Evolutionary conservation across 2,888 invertebrate genomes (phyloP), one percentile per base, ranked within the genome.

Genomic region (Podotricha telesiphe): DNA sequence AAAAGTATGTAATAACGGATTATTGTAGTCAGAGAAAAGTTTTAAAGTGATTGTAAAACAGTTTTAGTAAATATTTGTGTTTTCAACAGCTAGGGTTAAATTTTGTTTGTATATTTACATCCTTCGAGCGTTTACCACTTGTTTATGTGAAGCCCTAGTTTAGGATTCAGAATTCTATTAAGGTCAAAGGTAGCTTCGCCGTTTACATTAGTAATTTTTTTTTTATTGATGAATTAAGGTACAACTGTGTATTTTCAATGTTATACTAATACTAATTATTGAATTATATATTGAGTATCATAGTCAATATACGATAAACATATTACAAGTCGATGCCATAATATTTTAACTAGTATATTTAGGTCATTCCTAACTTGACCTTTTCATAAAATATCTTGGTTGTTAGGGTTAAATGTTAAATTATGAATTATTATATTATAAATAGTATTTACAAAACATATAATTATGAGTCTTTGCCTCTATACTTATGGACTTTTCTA

Each of bases 131-230:
- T 53, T 61, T 42, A 40, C n/a, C 63, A 37, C 50, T 63, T 51
- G 45, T 50, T 68, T 69, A 69, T 59, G 42, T 59, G 8, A n/a
- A n/a, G n/a, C n/a, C n/a, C n/a, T n/a, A n/a, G n/a, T n/a, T n/a
- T n/a, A n/a, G n/a, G n/a, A n/a, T n/a, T n/a, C n/a, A n/a, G 28
- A 56, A 5, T 28, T 28, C 28, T 28, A 28, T 28, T 71, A 69
- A 68, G 71, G 69, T 51, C 64, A 68, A 63, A 37, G 50, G 61
- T 66, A 73, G 42, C 40, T 71, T 69, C 53, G 22, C 66, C 63
- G 67, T 74, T 72, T 74, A 74, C 48, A 61, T 56, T 59, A 59
- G 66, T 53, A 64, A 68, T n/a, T n/a, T n/a, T n/a, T n/a, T n/a
- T n/a, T n/a, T n/a, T n/a, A n/a, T n/a, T n/a, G n/a, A n/a, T n/a